Percentiles rank a stretch among this genome's conserved stretches.
Conservation (phyloP, 2,113 vertebrate species). For the Mustela nigripes region DNA sequence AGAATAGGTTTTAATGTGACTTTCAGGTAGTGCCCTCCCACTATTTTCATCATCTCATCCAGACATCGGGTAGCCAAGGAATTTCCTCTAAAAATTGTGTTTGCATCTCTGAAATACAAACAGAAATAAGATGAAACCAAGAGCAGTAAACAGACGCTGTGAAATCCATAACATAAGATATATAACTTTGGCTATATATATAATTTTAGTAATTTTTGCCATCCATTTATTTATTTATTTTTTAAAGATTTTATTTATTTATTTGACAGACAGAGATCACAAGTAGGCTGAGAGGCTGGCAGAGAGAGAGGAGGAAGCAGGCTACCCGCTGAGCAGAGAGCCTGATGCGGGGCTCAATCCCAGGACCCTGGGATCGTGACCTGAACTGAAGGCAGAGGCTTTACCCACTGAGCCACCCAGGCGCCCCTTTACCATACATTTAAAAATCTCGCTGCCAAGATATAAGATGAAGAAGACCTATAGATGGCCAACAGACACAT, state of each 20-base stretch:
- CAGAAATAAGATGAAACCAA: slow-evolving; percentile 51
- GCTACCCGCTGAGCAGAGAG: too few species aligned
- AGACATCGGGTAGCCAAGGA: slow-evolving; percentile 97
- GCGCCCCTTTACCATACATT: background rate
- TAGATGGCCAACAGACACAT: background rate
- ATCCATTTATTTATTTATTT: background rate
- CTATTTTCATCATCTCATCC: slow-evolving; percentile 99
- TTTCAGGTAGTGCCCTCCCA: slow-evolving; percentile 97
- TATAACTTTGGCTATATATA: slow-evolving; percentile 2
- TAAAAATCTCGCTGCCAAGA: background rate
- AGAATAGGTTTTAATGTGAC: slow-evolving; percentile 96
- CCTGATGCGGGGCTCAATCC: too few species aligned
- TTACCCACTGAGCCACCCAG: too few species aligned
- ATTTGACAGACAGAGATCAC: too few species aligned
- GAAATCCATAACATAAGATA: background rate
- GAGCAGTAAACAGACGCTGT: slow-evolving; percentile 23
- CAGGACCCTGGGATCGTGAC: too few species aligned
- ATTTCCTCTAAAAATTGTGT: slow-evolving; percentile 98
- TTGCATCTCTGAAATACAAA: slow-evolving; percentile 94
- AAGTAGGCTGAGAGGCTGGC: too few species aligned
- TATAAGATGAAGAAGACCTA: background rate
- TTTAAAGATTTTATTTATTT: too few species aligned
- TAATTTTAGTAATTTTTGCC: slow-evolving; percentile 40
- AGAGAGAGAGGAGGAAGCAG: too few species aligned
- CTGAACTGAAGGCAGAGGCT: too few species aligned